A percentile compares a stretch with the other conserved stretches of the same genome.
phyloP scores from a whole-genome alignment of 2,113 vertebrate genomes.

The Leucoraja erinaceus region DNA sequence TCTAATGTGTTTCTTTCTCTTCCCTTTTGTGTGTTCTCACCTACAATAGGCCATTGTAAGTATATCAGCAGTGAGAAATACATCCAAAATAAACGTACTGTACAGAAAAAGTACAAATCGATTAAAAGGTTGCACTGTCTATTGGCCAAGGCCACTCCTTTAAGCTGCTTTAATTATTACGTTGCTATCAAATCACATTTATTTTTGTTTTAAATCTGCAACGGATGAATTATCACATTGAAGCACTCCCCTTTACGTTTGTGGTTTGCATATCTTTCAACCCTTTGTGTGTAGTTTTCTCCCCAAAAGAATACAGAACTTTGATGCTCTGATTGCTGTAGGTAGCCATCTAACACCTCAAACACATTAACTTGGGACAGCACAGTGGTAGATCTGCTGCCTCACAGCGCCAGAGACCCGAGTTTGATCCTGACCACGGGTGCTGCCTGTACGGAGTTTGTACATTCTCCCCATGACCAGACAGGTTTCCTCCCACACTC shows the following conservation, averaged over 20 bases:
- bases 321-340: neutral
- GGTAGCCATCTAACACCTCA: neutral
- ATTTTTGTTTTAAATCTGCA: neutral
- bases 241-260: neutral
- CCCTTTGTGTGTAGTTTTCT: neutral
- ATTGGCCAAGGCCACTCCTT: neutral
- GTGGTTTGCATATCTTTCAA: neutral
- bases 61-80: conserved; percentile 41
- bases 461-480: too few relatives aligned
- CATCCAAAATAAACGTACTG: neutral
- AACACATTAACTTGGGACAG: too few relatives aligned
- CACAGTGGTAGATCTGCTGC: too few relatives aligned
- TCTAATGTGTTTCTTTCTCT: conserved; percentile 40
- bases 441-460: too few relatives aligned
- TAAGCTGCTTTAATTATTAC: neutral
- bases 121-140: neutral
- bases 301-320: neutral
- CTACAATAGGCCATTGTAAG: conserved; percentile 52
- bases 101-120: conserved; percentile 6
- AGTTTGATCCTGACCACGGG: too few relatives aligned
- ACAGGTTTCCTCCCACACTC: too few relatives aligned
- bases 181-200: neutral
- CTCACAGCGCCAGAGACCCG: too few relatives aligned
- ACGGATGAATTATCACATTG: neutral
- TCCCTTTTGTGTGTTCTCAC: conserved; percentile 44